Evolutionary conservation across 2,888 invertebrate species (phyloP), one percentile per base, ranked within the genome.

Genomic region (Drymonia ruficornis): DNA sequence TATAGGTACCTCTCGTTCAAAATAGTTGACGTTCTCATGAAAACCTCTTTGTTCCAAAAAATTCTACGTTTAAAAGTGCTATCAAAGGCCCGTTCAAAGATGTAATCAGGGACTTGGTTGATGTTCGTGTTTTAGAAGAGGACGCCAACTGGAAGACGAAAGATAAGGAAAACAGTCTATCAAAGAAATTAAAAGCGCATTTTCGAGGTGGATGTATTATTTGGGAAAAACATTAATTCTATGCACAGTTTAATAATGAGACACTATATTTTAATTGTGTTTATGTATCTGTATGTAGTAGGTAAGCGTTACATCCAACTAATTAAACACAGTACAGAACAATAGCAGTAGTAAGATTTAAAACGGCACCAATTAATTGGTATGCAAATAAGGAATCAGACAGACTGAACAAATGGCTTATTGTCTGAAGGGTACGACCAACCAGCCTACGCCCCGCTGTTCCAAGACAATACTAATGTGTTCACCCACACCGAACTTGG

Each of bases 371-470:
- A 63, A 66, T 69, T 68, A 72, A 72, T 65, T 68, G 61, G 57
- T 63, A 73, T 71, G 68, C 65, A 75, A 74, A 76, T 73, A 63
- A 66, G 69, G 65, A 69, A 69, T 66, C 64, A 50, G 60, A 55
- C 45, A 4, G 23, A 46, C 29, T 54, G 43, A 66, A 68, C 67
- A 66, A 76, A 70, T 67, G 55, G 65, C 61, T 60, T 68, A 74
- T 74, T 76, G 73, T 76, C 62, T 67, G 48, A 63, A 69, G 59
- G 61, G 62, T 61, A 65, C 55, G 50, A 45, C 47, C 52, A 45
- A 45, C 47, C 52, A 45, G 57, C 70, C 70, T 70, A 70, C 67
- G 61, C 65, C 61, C 49, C 51, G 50, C 53, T 46, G 59, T 53
- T 57, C 28, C 55, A 63, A 69, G 68, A 72, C 67, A 76, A 74